Conservation (phyloP, 1,140 invertebrate genomes). For the Magallana gigas region DNA sequence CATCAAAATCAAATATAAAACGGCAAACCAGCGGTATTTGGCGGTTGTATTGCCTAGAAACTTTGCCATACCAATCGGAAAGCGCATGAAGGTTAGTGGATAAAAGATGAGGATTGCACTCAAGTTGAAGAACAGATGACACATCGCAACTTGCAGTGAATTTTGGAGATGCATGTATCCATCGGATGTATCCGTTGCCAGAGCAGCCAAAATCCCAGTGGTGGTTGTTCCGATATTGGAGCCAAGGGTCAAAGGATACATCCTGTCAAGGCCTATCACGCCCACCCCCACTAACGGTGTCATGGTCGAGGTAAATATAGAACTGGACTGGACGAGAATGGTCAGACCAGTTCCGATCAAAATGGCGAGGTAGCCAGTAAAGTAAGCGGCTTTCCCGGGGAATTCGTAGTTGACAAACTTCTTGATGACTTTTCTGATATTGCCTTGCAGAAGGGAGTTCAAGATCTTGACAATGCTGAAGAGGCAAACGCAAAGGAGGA, state of each 20-base stretch:
- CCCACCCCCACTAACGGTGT: conserved; percentile 84
- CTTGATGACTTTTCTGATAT: conserved; percentile 80
- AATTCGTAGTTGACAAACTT: conserved; percentile 82
- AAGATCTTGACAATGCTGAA: conserved; percentile 83
- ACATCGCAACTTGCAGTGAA: conserved; percentile 70
- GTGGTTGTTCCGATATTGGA: conserved; percentile 84
- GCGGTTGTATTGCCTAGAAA: conserved; percentile 81
- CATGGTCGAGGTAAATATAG: conserved; percentile 83
- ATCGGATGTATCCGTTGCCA: conserved; percentile 77
- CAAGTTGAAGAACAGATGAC: conserved; percentile 78
- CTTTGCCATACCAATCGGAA: conserved; percentile 82
- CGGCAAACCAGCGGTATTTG: conserved; percentile 83
- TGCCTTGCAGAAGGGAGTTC: conserved; percentile 78
- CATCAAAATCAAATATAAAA: conserved; percentile 82
- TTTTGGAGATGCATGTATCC: conserved; percentile 64
- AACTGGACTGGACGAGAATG: conserved; percentile 83
- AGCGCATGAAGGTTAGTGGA: conserved; percentile 81
- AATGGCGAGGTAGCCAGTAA: conserved; percentile 83
- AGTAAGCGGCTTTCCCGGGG: conserved; percentile 77
- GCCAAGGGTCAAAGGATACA: conserved; percentile 83
- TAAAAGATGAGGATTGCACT: conserved; percentile 84
- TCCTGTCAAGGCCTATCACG: conserved; percentile 82
- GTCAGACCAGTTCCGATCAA: conserved; percentile 82
- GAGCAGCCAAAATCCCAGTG: conserved; percentile 81
- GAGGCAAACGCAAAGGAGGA: conserved; percentile 82